Percentiles rank a stretch among this genome's conserved stretches.
Evolutionary conservation across 2,797 vertebrate genomes (phyloP).

Genomic region (Acestrorhynchus altus): DNA sequence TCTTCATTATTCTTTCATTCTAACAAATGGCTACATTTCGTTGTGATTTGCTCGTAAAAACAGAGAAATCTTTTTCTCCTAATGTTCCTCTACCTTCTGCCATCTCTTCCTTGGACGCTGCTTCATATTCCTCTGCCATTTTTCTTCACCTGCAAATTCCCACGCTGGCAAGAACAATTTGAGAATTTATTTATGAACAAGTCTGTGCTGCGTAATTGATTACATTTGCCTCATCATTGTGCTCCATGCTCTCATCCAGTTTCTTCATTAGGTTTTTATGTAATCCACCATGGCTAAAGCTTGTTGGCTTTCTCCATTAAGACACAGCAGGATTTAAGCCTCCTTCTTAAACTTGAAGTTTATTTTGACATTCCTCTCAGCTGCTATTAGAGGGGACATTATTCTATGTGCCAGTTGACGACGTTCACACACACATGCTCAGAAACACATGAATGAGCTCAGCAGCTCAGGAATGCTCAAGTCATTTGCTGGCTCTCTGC

Average conservation of each 20-base stretch:
- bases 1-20: conserved; percentile 29
- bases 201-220: conserved; percentile 40
- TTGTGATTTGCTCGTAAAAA: conserved; percentile 39
- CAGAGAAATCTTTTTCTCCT: conserved; percentile 1
- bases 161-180: conserved; percentile 32
- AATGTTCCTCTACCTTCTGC: conserved; percentile 41
- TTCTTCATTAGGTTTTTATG: conserved; percentile 27
- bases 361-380: conserved; percentile 24
- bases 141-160: conserved; percentile 42
- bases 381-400: conserved; percentile 12
- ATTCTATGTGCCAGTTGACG: conserved; percentile 10
- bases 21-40: conserved; percentile 27
- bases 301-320: not conserved
- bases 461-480: not conserved
- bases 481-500: conserved; percentile 20
- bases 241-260: conserved; percentile 24
- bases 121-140: conserved; percentile 18
- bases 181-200: conserved; percentile 34
- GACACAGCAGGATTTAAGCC: conserved; percentile 11
- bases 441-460: conserved; percentile 34
- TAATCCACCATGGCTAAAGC: conserved; percentile 4
- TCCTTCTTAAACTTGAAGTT: conserved; percentile 15
- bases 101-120: conserved; percentile 14
- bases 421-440: conserved; percentile 4
- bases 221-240: conserved; percentile 33